Conservation (phyloP, 2,113 vertebrate species). For the Chloropsis hardwickii region DNA sequence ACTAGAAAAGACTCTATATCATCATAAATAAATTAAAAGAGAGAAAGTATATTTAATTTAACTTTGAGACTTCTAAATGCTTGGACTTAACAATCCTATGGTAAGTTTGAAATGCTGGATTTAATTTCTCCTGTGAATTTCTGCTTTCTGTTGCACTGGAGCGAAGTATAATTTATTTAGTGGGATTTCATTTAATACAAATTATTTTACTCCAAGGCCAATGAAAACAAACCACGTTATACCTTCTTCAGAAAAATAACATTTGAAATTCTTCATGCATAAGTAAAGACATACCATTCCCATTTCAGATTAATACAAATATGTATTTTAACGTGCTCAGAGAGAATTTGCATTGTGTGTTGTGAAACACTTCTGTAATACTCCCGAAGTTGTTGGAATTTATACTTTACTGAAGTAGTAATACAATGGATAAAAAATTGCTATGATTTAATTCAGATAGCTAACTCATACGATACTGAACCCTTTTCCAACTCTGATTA, state of each 20-base stretch:
- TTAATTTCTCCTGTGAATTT: background rate
- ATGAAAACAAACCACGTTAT: background rate
- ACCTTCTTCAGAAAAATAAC: background rate
- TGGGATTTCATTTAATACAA: background rate
- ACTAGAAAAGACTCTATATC: background rate
- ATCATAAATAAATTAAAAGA: background rate
- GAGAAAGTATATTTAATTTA: background rate
- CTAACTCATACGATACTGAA: background rate
- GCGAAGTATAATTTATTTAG: background rate
- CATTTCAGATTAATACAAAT: background rate
- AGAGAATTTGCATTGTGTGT: background rate
- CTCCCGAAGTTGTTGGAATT: background rate
- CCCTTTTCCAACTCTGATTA: background rate
- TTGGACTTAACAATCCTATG: background rate
- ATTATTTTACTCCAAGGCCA: background rate
- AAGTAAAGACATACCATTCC: background rate
- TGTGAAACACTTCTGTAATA: background rate
- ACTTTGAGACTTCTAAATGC: background rate
- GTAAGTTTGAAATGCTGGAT: background rate
- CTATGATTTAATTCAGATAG: background rate
- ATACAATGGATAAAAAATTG: background rate
- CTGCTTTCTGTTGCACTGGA: background rate
- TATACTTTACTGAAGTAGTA: background rate
- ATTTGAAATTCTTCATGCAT: background rate
- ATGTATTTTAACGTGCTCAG: background rate